These are phyloP conservation scores for Amia ocellicauda DNA, from an alignment of 2,113 vertebrate species.

Conservation along the genomic window DNA sequence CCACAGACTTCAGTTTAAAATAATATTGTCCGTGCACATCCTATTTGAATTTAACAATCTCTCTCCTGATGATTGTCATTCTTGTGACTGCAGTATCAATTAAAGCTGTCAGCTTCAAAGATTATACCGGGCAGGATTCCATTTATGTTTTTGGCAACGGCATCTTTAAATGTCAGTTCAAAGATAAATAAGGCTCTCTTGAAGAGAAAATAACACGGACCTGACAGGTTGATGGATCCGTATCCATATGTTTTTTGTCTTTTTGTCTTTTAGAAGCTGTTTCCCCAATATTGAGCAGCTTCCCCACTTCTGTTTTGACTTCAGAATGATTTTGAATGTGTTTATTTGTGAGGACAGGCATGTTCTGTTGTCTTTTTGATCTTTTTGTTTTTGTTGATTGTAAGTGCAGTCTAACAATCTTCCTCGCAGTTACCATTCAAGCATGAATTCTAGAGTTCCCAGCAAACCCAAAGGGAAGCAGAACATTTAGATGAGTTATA, in stretches of 20 bases:
- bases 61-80: conserved; percentile 9
- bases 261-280: neutral
- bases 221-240: conserved; percentile 20
- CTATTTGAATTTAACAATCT: neutral
- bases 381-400: no score
- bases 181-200: conserved; percentile 12
- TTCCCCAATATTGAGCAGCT: neutral
- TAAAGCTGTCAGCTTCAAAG: conserved; percentile 16
- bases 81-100: conserved; percentile 12
- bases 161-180: conserved; percentile 23
- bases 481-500: no score
- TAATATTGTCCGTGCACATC: neutral
- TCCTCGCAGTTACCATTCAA: no score
- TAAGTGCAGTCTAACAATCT: no score
- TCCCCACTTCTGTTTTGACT: no score
- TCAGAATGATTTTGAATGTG: no score
- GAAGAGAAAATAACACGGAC: neutral
- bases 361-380: no score
- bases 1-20: neutral
- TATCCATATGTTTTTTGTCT: neutral
- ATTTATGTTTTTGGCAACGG: conserved; percentile 7
- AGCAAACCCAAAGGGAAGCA: no score
- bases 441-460: no score
- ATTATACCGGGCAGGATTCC: neutral
- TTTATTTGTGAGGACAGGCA: no score